Conservation (phyloP, 2,888 invertebrate genomes). For the Tenthredo amoena region DNA sequence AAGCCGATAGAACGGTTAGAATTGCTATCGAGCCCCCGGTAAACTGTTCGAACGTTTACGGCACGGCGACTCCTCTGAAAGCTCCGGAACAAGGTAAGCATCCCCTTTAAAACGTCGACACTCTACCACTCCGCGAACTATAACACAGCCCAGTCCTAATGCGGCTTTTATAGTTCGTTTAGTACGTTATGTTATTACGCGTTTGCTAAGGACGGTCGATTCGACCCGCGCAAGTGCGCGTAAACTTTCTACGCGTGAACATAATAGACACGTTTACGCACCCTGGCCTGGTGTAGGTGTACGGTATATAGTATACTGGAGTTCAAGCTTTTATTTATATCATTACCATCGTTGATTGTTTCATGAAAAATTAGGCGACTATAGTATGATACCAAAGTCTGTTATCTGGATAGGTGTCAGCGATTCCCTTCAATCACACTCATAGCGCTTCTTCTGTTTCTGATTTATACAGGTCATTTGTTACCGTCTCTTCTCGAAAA, state of each 20-base stretch:
- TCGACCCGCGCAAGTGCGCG: slow-evolving; percentile 20
- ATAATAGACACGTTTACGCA: slow-evolving; percentile 27
- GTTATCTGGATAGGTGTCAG: background rate
- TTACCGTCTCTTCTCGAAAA: slow-evolving; percentile 37
- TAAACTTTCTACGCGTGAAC: slow-evolving; percentile 25
- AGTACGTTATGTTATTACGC: slow-evolving; percentile 58
- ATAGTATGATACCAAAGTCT: background rate
- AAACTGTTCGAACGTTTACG: background rate
- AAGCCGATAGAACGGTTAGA: background rate
- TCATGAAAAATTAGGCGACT: background rate
- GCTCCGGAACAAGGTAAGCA: slow-evolving; percentile 11
- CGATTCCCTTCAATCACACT: slow-evolving; percentile 7
- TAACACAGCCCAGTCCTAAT: slow-evolving; percentile 60
- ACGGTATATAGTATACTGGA: background rate
- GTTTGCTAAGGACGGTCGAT: slow-evolving; percentile 48
- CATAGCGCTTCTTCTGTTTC: background rate
- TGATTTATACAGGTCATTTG: slow-evolving; percentile 53
- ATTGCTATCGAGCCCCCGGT: background rate
- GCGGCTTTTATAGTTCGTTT: slow-evolving; percentile 62
- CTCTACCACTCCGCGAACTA: slow-evolving; percentile 15
- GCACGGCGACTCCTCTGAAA: background rate
- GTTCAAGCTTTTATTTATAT: background rate
- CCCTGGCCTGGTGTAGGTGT: background rate
- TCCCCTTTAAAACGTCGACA: slow-evolving; percentile 45
- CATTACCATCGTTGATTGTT: background rate